phyloP scores from a whole-genome alignment of 2,888 invertebrate genomes.

The Ptychoptera albimana region DNA sequence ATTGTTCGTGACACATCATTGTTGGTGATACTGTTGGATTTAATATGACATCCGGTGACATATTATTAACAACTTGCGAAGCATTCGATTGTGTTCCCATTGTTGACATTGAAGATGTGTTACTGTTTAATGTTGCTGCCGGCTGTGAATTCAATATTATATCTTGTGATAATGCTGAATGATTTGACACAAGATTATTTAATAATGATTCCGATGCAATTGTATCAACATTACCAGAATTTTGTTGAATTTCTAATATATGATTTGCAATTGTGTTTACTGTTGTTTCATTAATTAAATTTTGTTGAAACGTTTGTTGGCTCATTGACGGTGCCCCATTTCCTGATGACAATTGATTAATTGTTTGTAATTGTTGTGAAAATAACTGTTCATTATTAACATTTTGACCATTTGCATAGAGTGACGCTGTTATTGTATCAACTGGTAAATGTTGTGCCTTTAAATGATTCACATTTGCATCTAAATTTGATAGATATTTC shows the following conservation, averaged over 20 bases:
- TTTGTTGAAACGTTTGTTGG: slow-evolving; percentile 4
- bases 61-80: slow-evolving; percentile 20
- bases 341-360: neutral
- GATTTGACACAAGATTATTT: slow-evolving; percentile 26
- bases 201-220: slow-evolving; percentile 22
- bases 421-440: slow-evolving; percentile 10
- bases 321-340: slow-evolving; percentile 9
- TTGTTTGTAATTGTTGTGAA: neutral
- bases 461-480: slow-evolving; percentile 14
- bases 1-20: slow-evolving; percentile 34
- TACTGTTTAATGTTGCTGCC: slow-evolving; percentile 22
- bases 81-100: slow-evolving; percentile 7
- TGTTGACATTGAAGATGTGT: neutral
- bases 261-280: neutral
- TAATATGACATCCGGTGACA: slow-evolving; percentile 42
- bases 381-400: neutral
- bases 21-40: slow-evolving; percentile 44
- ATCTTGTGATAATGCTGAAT: slow-evolving; percentile 26
- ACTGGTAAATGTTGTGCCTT: neutral
- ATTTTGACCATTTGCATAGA: slow-evolving; percentile 3
- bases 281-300: neutral
- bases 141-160: slow-evolving; percentile 29
- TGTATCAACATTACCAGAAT: neutral
- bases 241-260: neutral
- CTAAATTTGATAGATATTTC: slow-evolving; percentile 39